Percentiles rank a stretch among this genome's conserved stretches.
Conservation (phyloP, 2,888 invertebrate genomes). For the Oithona nana region DNA sequence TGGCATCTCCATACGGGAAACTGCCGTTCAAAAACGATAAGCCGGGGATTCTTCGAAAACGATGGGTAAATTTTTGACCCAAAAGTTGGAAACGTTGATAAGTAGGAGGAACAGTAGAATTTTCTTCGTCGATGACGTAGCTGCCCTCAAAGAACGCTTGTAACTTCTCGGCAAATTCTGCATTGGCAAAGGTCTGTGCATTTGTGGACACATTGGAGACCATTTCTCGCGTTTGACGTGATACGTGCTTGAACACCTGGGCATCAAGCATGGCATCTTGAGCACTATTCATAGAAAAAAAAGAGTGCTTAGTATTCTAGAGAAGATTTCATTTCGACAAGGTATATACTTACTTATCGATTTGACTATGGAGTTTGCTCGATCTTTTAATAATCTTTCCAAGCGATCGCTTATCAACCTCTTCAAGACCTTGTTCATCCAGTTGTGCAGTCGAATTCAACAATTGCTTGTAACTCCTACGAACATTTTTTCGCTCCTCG, state of each 20-base stretch:
- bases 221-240: not conserved
- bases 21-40: not conserved
- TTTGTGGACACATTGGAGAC: not conserved
- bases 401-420: not conserved
- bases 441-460: not conserved
- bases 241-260: not conserved
- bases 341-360: no score
- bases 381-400: not conserved
- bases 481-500: not conserved
- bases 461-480: not conserved
- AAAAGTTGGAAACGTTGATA: not conserved
- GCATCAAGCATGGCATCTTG: not conserved
- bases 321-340: no score
- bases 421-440: no score
- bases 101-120: not conserved
- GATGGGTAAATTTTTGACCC: not conserved
- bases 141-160: not conserved
- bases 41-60: not conserved
- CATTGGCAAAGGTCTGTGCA: not conserved
- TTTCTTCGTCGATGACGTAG: not conserved
- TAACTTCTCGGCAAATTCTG: not conserved
- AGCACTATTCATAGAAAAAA: no score
- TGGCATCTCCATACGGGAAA: not conserved
- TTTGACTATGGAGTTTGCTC: not conserved
- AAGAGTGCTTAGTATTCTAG: no score